Conservation (phyloP, 1,140 invertebrate genomes). For the Cydia fagiglandana region DNA sequence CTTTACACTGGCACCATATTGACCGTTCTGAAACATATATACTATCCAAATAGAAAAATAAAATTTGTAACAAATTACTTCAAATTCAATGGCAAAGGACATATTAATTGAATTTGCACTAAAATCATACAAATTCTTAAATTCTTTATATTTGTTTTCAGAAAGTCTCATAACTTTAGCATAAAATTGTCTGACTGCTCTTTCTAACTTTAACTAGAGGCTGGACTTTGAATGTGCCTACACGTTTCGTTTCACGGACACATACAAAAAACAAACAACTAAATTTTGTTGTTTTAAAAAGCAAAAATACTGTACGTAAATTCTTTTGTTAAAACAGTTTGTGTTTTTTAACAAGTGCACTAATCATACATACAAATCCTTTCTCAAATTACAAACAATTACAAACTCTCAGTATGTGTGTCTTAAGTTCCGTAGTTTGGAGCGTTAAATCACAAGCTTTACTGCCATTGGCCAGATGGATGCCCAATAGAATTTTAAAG, state of each 20-base stretch:
- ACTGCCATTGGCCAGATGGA: constrained; percentile 50
- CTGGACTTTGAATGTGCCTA: not conserved
- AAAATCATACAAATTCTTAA: too few species aligned
- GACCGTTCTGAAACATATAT: not conserved
- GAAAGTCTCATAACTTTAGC: too few species aligned
- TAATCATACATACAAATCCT: not conserved
- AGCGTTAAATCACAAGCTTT: constrained; percentile 43
- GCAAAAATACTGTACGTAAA: not conserved
- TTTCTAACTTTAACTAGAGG: not conserved
- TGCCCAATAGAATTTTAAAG: constrained; percentile 65
- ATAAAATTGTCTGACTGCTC: not conserved
- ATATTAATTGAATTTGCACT: too few species aligned
- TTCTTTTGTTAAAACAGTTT: too few species aligned
- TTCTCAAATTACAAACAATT: not conserved
- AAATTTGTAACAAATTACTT: not conserved
- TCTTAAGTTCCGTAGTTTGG: constrained; percentile 38
- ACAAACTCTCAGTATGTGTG: not conserved
- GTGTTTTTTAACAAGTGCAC: too few species aligned
- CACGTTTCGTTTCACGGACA: not conserved
- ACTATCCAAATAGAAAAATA: not conserved
- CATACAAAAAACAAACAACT: not conserved
- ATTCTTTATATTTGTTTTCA: too few species aligned
- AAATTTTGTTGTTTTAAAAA: not conserved
- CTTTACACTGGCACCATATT: not conserved
- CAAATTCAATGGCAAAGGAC: too few species aligned